Evolutionary conservation across 2,113 vertebrate genomes (phyloP).

Genomic region (Ciconia maguari): DNA sequence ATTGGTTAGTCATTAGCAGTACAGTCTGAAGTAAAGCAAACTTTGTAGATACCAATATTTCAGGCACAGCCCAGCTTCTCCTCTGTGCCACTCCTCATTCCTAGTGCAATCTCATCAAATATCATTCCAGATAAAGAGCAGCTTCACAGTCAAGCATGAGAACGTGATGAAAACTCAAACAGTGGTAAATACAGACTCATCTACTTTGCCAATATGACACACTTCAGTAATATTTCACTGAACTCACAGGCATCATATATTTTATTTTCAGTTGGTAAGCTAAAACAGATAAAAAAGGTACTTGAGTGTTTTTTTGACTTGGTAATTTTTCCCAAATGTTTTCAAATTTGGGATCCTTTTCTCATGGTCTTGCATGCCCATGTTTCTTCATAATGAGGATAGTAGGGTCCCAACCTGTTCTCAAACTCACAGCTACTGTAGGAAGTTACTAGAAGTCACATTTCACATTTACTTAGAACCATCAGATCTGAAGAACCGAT

Average conservation of each 20-base stretch:
- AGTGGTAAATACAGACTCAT: neutral
- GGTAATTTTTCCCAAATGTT: neutral
- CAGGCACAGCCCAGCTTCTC: neutral
- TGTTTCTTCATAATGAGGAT: neutral
- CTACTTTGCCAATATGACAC: neutral
- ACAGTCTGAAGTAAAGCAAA: neutral
- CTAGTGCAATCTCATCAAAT: neutral
- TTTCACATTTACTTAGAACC: neutral
- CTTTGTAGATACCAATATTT: neutral
- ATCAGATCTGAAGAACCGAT: neutral
- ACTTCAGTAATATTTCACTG: neutral
- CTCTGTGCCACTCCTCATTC: slow-evolving; percentile 28
- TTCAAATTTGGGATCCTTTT: neutral
- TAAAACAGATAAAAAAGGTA: neutral
- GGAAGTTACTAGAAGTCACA: neutral
- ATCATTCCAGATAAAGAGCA: neutral
- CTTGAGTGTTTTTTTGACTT: accelerated
- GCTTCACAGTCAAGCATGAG: neutral
- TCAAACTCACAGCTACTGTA: neutral
- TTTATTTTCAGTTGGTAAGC: neutral
- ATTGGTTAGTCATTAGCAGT: neutral
- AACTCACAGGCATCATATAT: neutral
- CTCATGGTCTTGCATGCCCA: accelerated
- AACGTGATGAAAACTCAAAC: neutral
- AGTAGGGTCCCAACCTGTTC: neutral